Evolutionary conservation across 2,797 vertebrate species (phyloP), one percentile per base, ranked within the genome.

Genomic region (Sternarchorhynchus goeldii): DNA sequence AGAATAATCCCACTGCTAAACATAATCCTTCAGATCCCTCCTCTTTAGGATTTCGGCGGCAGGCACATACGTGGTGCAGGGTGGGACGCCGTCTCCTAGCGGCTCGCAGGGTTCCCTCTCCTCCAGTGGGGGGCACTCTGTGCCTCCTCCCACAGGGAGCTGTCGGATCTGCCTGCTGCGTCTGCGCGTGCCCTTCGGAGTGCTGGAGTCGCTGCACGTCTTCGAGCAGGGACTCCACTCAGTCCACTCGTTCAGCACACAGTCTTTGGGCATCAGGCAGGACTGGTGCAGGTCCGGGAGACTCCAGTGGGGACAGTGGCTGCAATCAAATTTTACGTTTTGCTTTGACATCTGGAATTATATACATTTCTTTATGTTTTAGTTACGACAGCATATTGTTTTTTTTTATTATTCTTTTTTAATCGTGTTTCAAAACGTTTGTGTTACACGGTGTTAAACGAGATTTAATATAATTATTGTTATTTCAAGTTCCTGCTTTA

Each of bases 201-300:
- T 88, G 2, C 85, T 88, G 6, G 85, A 82, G 79, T 95, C 93
- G 1, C 87, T 50, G 82, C 97, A 99, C 0, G 90, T 90, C 88
- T 96, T 95, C 60, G 96, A 94, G 88, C 98, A 99, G 2, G 92
- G 86, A 6, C 92, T 91, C 97, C 97, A 99, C 29, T 92, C 90
- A 0, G 90, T 86, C 98, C 98, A 99, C 59, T 97, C 95, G 0
- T 93, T 94, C 74, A 97, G 84, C 81, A 94, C 93, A 85, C 97
- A 99, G 80, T 95, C 96, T 83, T 95, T 96, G 3, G 91, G 88
- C 25, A 98, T 92, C 81, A 97, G 92, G 57, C 98, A 99, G 75
- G 97, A 94, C 89, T 97, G 97, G 91, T 97, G 93, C 0, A 94
- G 96, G 83, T 94, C 87, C 3, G 97, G 96, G 60, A 96, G 84